Conservation (phyloP, 2,888 invertebrate genomes). For the Neoascia interrupta region DNA sequence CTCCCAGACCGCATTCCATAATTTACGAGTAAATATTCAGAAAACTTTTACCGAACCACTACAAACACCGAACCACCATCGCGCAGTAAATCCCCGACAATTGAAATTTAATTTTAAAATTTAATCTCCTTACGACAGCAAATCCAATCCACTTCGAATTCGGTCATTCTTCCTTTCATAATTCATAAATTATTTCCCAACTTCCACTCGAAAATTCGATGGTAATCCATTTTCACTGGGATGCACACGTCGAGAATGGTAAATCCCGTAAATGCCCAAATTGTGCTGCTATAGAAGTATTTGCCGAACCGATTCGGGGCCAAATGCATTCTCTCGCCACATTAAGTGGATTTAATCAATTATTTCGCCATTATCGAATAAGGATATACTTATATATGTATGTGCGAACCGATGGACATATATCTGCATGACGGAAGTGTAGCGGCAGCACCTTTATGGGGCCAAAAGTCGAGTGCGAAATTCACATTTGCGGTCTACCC, state of each 20-base stretch:
- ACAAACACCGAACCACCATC: not conserved
- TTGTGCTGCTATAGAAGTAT: slow-evolving; percentile 52
- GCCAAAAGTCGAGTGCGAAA: slow-evolving; percentile 54
- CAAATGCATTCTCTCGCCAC: slow-evolving; percentile 16
- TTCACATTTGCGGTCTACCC: slow-evolving; percentile 47
- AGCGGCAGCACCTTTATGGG: slow-evolving; percentile 19
- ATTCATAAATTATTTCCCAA: slow-evolving; percentile 59
- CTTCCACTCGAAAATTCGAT: slow-evolving; percentile 43
- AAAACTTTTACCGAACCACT: not conserved
- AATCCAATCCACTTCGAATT: slow-evolving; percentile 56
- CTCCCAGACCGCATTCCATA: not conserved
- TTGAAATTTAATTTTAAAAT: slow-evolving; percentile 60
- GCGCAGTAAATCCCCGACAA: slow-evolving; percentile 27
- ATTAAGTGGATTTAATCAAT: slow-evolving; percentile 66
- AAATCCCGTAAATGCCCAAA: slow-evolving; percentile 51
- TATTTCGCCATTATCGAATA: slow-evolving; percentile 63
- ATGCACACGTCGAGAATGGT: slow-evolving; percentile 3
- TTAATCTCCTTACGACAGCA: slow-evolving; percentile 49
- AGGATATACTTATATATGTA: slow-evolving; percentile 10
- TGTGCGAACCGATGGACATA: not conserved
- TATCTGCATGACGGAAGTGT: not conserved
- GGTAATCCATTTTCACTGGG: slow-evolving; percentile 45
- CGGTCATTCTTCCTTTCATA: slow-evolving; percentile 49
- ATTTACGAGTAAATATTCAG: not conserved
- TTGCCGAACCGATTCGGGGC: slow-evolving; percentile 36